A percentile compares a stretch with the other conserved stretches of the same genome.
Evolutionary conservation across 1,140 invertebrate species (phyloP).

Genomic region (Mylabris phalerata): DNA sequence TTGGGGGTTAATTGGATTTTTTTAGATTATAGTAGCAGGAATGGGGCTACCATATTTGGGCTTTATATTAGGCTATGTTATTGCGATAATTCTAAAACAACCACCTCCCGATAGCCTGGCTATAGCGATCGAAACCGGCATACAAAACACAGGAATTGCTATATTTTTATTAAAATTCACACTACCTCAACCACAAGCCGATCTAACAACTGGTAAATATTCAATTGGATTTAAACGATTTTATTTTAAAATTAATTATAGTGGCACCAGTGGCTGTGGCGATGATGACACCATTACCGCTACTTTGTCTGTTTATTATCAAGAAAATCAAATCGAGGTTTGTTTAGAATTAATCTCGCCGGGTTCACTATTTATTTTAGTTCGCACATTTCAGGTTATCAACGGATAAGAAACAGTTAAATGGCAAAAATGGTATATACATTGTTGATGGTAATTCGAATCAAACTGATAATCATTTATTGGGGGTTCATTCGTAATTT

Average conservation of each 20-base stretch:
- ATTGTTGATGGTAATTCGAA: neutral
- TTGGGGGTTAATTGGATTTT: conserved; percentile 6
- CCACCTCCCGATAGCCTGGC: conserved; percentile 63
- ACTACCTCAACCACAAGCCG: conserved; percentile 64
- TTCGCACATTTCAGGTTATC: neutral
- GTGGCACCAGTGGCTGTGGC: conserved; percentile 83
- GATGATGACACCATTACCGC: conserved; percentile 88
- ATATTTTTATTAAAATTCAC: conserved; percentile 74
- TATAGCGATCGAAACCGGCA: conserved; percentile 87
- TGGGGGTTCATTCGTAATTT: too few relatives aligned
- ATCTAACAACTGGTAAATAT: conserved; percentile 67
- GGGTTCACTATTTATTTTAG: neutral
- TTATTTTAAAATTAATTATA: conserved; percentile 32
- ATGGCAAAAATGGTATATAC: neutral
- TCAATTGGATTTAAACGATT: neutral
- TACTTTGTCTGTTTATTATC: conserved; percentile 54
- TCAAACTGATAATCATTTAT: too few relatives aligned
- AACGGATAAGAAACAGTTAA: neutral
- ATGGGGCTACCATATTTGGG: conserved; percentile 82
- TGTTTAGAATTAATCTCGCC: neutral
- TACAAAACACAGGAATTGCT: conserved; percentile 91
- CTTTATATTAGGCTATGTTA: conserved; percentile 64
- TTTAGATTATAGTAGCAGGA: conserved; percentile 73
- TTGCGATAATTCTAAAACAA: conserved; percentile 56
- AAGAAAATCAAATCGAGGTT: conserved; percentile 46